Evolutionary conservation across 2,113 vertebrate genomes (phyloP).

Genomic region (Periophthalmus modestus): DNA sequence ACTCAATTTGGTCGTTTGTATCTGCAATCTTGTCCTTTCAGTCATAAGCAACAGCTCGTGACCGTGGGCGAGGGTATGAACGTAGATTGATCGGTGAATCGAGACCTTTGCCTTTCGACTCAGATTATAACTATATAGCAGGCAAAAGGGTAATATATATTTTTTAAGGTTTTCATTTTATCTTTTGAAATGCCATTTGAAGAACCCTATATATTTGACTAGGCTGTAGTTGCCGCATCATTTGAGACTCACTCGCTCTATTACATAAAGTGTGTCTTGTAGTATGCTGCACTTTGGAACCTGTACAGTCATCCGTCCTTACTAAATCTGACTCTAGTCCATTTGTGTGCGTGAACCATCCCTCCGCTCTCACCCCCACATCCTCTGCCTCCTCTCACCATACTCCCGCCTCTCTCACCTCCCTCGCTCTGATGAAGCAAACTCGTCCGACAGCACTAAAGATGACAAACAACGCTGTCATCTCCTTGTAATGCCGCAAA

Average conservation of each 20-base stretch:
- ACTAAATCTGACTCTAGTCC: slow-evolving; percentile 16
- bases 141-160: too few relatives aligned
- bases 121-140: too few relatives aligned
- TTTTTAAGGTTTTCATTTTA: not conserved
- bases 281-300: not conserved
- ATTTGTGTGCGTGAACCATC: slow-evolving; percentile 26
- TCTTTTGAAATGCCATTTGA: not conserved
- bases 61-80: too few relatives aligned
- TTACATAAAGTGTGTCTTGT: not conserved
- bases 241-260: not conserved
- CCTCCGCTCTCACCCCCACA: slow-evolving; percentile 31
- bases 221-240: not conserved
- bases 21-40: too few relatives aligned
- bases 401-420: slow-evolving; percentile 58
- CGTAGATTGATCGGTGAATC: too few relatives aligned
- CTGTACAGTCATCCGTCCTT: not conserved
- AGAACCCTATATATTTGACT: not conserved
- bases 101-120: too few relatives aligned
- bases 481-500: slow-evolving; percentile 38
- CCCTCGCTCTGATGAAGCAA: slow-evolving; percentile 53
- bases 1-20: too few relatives aligned
- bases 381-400: slow-evolving; percentile 43
- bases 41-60: too few relatives aligned
- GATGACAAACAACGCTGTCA: slow-evolving; percentile 65
- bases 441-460: slow-evolving; percentile 33